These are phyloP conservation scores for Drosophila cardini DNA, from an alignment of 1,140 invertebrate genomes.

Conservation along the genomic window DNA sequence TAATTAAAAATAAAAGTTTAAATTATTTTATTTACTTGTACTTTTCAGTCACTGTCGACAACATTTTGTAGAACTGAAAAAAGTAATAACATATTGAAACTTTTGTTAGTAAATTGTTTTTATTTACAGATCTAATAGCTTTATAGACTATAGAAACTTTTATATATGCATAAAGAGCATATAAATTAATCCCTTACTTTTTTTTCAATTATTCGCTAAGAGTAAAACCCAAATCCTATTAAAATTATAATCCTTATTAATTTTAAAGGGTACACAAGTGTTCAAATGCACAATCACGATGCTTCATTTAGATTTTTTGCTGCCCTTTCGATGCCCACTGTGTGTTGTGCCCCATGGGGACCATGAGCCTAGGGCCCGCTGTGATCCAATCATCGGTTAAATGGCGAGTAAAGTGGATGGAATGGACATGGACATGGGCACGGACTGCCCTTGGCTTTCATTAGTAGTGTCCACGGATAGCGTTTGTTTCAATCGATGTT, in stretches of 20 bases:
- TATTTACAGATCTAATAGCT: no score
- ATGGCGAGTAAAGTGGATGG: conserved; percentile 70
- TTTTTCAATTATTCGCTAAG: not conserved
- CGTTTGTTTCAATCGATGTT: conserved; percentile 63
- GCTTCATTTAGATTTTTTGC: conserved; percentile 44
- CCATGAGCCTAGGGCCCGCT: conserved; percentile 32
- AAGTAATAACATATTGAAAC: no score
- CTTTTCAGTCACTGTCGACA: no score
- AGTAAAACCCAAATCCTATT: no score
- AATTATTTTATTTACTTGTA: no score
- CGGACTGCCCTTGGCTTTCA: conserved; percentile 56
- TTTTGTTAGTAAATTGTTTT: no score
- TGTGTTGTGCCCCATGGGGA: conserved; percentile 30
- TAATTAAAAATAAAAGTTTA: no score
- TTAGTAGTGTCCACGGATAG: conserved; percentile 62
- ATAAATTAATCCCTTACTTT: not conserved
- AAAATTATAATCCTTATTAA: not conserved
- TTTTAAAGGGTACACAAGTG: conserved; percentile 9
- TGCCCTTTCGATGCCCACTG: conserved; percentile 35
- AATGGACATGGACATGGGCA: conserved; percentile 16
- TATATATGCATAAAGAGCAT: no score
- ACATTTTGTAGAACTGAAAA: no score
- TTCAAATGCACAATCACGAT: not conserved
- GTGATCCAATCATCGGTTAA: conserved; percentile 81
- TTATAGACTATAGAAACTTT: no score